phyloP scores from a whole-genome alignment of 1,140 invertebrate genomes.

The Pogonomyrmex californicus region DNA sequence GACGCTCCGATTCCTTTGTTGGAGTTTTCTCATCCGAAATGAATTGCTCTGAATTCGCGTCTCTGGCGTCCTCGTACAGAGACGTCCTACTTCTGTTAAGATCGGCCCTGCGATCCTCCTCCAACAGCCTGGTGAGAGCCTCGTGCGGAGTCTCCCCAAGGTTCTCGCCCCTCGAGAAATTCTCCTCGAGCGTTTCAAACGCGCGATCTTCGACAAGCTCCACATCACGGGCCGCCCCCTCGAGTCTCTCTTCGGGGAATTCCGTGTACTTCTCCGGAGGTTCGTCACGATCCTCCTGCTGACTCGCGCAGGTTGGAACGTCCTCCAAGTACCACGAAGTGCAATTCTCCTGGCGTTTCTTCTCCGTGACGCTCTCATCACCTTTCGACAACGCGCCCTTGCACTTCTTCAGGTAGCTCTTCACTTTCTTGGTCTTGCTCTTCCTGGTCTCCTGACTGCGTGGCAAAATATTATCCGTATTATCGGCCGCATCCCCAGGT shows the following conservation, averaged over 20 bases:
- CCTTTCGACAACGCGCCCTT: constrained; percentile 83
- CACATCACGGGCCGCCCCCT: constrained; percentile 39
- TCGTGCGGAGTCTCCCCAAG: constrained; percentile 18
- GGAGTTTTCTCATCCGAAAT: not conserved
- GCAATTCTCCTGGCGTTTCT: constrained; percentile 75
- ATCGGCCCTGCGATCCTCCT: constrained; percentile 64
- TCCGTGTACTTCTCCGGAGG: constrained; percentile 58
- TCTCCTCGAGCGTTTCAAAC: constrained; percentile 33
- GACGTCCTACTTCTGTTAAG: constrained; percentile 72
- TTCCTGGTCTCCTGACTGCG: constrained; percentile 83
- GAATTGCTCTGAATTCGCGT: constrained; percentile 64
- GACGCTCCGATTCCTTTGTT: not conserved
- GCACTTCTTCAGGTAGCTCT: constrained; percentile 86
- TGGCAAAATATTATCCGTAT: constrained; percentile 68
- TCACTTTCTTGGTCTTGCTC: constrained; percentile 86
- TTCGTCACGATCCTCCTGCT: constrained; percentile 42
- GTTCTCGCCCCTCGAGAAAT: constrained; percentile 37
- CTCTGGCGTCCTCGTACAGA: constrained; percentile 79
- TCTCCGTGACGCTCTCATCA: constrained; percentile 80
- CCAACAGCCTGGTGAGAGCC: constrained; percentile 41
- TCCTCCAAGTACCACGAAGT: constrained; percentile 85
- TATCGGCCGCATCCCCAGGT: constrained; percentile 42
- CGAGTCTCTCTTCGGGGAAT: constrained; percentile 45
- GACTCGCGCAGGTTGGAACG: constrained; percentile 25
- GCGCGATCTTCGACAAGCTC: constrained; percentile 25